These are phyloP conservation scores for Caenorhabditis latens DNA, from an alignment of 1,140 invertebrate species.

Conservation along the genomic window DNA sequence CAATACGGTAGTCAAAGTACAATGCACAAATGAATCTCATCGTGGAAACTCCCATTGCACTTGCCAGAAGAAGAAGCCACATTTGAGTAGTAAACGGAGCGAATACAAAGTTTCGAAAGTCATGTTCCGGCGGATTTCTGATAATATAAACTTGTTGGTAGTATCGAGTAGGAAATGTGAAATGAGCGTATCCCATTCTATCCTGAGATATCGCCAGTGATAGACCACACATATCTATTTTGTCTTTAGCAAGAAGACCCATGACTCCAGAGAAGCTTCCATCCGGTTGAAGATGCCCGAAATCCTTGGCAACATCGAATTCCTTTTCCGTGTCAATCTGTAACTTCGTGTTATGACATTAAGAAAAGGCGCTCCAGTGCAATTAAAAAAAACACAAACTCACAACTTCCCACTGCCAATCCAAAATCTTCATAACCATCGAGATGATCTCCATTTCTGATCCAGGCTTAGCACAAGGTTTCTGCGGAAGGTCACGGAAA, in stretches of 20 bases:
- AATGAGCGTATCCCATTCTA: constrained; percentile 61
- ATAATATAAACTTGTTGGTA: constrained; percentile 68
- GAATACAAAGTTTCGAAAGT: constrained; percentile 66
- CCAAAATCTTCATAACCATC: constrained; percentile 65
- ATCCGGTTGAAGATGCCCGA: constrained; percentile 54
- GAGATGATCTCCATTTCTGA: constrained; percentile 67
- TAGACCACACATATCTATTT: constrained; percentile 66
- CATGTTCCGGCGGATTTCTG: constrained; percentile 59
- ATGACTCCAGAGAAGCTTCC: constrained; percentile 65
- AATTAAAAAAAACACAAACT: background rate
- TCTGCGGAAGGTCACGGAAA: constrained; percentile 62
- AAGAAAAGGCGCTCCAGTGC: background rate
- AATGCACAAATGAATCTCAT: constrained; percentile 58
- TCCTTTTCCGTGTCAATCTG: constrained; percentile 60
- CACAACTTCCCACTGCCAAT: constrained; percentile 65
- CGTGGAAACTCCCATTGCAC: constrained; percentile 43
- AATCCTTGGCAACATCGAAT: constrained; percentile 57
- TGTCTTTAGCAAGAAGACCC: constrained; percentile 59
- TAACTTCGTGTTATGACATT: background rate
- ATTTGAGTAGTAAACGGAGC: constrained; percentile 41
- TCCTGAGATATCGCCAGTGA: constrained; percentile 66
- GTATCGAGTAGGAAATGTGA: constrained; percentile 66
- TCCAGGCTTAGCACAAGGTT: constrained; percentile 63
- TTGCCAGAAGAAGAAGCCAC: constrained; percentile 59
- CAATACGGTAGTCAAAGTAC: constrained; percentile 41